These are phyloP conservation scores for Lymantria dispar DNA, from an alignment of 2,888 invertebrate species.

Conservation along the genomic window DNA sequence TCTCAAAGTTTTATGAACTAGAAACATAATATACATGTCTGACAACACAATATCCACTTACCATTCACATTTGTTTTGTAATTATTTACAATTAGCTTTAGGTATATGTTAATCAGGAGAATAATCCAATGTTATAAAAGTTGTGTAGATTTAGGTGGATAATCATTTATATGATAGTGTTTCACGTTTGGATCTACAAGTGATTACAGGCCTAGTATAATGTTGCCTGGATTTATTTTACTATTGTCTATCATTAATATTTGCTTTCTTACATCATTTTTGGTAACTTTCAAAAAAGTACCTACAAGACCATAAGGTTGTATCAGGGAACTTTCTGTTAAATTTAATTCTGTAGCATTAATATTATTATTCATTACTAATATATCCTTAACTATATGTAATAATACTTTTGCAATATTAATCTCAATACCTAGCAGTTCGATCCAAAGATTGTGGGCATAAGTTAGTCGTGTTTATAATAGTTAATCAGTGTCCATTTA, in stretches of 20 bases:
- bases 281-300: not conserved
- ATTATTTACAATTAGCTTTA: slow-evolving; percentile 61
- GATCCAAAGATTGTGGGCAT: slow-evolving; percentile 18
- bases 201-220: slow-evolving; percentile 66
- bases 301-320: not conserved
- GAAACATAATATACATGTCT: slow-evolving; percentile 29
- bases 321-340: not conserved
- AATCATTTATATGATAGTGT: slow-evolving; percentile 50
- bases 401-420: not conserved
- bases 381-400: not conserved
- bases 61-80: slow-evolving; percentile 55
- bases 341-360: not conserved
- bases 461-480: slow-evolving; percentile 30
- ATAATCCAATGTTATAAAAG: slow-evolving; percentile 67
- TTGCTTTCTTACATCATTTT: slow-evolving; percentile 18
- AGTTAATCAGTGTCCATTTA: slow-evolving; percentile 43
- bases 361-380: not conserved
- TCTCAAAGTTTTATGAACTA: slow-evolving; percentile 15
- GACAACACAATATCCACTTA: slow-evolving; percentile 52
- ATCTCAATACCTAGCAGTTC: slow-evolving; percentile 10
- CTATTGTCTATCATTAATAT: slow-evolving; percentile 11
- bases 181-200: slow-evolving; percentile 40
- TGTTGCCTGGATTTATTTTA: slow-evolving; percentile 36
- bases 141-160: slow-evolving; percentile 69
- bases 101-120: slow-evolving; percentile 60